Conservation (phyloP, 2,797 vertebrate species). For the Pseudochirops corinnae region DNA sequence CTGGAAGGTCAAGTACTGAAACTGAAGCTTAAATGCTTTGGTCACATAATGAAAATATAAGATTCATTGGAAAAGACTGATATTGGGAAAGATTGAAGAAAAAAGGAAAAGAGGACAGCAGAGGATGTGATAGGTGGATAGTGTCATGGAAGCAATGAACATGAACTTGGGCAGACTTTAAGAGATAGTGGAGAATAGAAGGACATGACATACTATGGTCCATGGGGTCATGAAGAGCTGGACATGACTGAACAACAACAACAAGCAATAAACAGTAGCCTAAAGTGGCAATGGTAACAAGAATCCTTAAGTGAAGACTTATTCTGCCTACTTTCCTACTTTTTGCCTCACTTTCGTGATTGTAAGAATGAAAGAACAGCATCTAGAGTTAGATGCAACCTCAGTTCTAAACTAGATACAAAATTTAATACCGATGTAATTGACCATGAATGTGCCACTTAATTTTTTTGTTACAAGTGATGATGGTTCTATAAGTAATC, state of each 20-base stretch:
- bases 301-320: neutral
- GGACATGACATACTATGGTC: fast-evolving
- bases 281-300: neutral
- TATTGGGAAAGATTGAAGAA: neutral
- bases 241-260: neutral
- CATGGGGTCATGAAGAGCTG: neutral
- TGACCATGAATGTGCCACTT: no score
- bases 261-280: neutral
- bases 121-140: neutral
- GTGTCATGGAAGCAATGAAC: neutral
- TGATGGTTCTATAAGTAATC: neutral
- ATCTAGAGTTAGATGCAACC: neutral
- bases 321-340: neutral
- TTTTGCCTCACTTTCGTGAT: neutral
- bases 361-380: neutral
- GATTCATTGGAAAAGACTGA: neutral
- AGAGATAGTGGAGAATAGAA: neutral
- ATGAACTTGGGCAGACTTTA: neutral
- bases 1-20: neutral
- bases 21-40: neutral
- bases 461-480: neutral
- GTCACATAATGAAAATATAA: neutral
- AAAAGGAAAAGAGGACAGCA: neutral
- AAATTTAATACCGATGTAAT: neutral
- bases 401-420: neutral